Evolutionary conservation across 2,888 invertebrate species (phyloP).

Genomic region (Microctonus brassicae): DNA sequence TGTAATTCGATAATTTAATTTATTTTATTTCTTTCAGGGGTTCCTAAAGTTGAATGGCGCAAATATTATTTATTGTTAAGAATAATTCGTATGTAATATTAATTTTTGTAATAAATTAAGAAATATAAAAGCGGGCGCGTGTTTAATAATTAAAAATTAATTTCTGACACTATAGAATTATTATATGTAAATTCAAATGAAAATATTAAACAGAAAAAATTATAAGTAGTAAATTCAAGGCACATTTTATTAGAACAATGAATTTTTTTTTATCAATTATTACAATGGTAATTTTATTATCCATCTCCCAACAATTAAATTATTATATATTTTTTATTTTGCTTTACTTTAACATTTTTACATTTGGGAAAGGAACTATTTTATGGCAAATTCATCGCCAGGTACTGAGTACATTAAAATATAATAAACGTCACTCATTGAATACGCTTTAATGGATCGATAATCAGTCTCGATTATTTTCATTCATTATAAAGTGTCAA

Average conservation of each 20-base stretch:
- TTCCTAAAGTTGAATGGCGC: slow-evolving; percentile 52
- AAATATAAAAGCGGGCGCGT: slow-evolving; percentile 36
- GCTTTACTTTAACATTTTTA: slow-evolving; percentile 25
- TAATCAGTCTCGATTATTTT: slow-evolving; percentile 7
- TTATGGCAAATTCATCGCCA: slow-evolving; percentile 52
- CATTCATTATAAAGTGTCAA: neutral
- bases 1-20: neutral
- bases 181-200: neutral
- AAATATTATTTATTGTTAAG: slow-evolving; percentile 52
- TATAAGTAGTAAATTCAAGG: slow-evolving; percentile 53
- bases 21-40: slow-evolving; percentile 56
- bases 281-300: slow-evolving; percentile 54
- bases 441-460: slow-evolving; percentile 39
- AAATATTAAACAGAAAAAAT: slow-evolving; percentile 31
- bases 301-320: slow-evolving; percentile 39
- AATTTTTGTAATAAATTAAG: slow-evolving; percentile 53
- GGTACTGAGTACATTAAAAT: slow-evolving; percentile 53
- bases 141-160: neutral
- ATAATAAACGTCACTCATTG: slow-evolving; percentile 11
- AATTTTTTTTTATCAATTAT: slow-evolving; percentile 48
- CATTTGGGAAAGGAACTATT: slow-evolving; percentile 39
- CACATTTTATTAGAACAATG: slow-evolving; percentile 63
- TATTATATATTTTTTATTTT: neutral
- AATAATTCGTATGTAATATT: slow-evolving; percentile 52
- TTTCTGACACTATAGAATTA: slow-evolving; percentile 5